Conservation (phyloP, 2,888 invertebrate genomes). For the Tachina grossa region DNA sequence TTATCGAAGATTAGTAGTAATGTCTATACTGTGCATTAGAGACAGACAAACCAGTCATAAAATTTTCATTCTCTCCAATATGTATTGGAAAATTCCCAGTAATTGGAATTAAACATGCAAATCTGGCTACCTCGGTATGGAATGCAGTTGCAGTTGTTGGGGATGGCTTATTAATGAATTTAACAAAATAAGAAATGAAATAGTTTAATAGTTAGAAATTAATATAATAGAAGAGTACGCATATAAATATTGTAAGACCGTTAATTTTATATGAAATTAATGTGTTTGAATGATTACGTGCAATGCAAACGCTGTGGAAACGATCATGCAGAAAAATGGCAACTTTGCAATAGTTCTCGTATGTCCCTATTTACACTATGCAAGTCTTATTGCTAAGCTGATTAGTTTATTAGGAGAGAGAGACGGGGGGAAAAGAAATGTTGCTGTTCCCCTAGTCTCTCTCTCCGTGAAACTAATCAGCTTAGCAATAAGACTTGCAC, state of each 20-base stretch:
- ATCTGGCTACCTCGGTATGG: neutral
- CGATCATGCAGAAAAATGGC: constrained; percentile 6
- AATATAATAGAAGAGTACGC: constrained; percentile 31
- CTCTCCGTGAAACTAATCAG: no score
- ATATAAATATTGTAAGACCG: constrained; percentile 11
- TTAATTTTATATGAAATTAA: constrained; percentile 29
- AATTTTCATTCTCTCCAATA: neutral
- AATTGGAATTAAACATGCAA: neutral
- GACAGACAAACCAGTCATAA: no score
- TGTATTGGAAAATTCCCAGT: constrained; percentile 7
- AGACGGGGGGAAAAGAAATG: no score
- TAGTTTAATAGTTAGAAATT: constrained; percentile 30
- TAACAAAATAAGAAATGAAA: constrained; percentile 41
- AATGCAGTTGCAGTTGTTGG: constrained; percentile 37
- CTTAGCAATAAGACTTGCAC: no score
- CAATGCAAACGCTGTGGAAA: neutral
- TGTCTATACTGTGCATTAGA: no score
- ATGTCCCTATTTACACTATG: no score
- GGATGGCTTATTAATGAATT: constrained; percentile 28
- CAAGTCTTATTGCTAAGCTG: no score
- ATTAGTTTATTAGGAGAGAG: no score
- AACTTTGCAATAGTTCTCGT: neutral
- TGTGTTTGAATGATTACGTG: neutral
- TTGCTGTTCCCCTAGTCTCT: no score
- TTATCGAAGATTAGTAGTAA: no score